These are phyloP conservation scores for Dascillus cervinus DNA, from an alignment of 2,888 invertebrate genomes.

Conservation along the genomic window DNA sequence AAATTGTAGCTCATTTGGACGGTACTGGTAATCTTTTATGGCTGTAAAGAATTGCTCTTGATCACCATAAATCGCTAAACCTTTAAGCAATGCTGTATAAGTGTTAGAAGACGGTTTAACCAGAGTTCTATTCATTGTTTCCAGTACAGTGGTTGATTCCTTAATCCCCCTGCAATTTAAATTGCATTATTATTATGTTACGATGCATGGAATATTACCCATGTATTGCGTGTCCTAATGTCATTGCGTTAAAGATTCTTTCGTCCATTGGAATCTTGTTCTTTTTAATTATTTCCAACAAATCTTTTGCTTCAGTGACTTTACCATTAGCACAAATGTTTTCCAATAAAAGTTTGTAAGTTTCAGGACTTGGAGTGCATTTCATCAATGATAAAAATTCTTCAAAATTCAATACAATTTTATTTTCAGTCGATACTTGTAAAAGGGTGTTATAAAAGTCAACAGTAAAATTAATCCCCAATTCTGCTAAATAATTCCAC, in stretches of 20 bases:
- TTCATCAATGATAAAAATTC: constrained; percentile 45
- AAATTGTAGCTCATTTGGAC: constrained; percentile 33
- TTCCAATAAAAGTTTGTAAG: constrained; percentile 51
- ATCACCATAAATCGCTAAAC: constrained; percentile 45
- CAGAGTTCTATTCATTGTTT: constrained; percentile 51
- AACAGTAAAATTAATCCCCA: constrained; percentile 41
- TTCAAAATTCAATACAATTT: constrained; percentile 39
- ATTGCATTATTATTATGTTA: neutral
- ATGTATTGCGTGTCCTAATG: constrained; percentile 51
- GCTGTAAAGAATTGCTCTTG: constrained; percentile 33
- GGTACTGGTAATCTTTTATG: constrained; percentile 24
- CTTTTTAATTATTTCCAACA: constrained; percentile 55
- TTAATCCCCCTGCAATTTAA: constrained; percentile 31
- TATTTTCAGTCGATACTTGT: constrained; percentile 52
- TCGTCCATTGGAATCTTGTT: constrained; percentile 48
- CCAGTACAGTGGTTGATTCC: constrained; percentile 45
- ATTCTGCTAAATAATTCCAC: constrained; percentile 47
- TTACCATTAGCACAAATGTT: constrained; percentile 52
- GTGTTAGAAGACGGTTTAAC: constrained; percentile 45
- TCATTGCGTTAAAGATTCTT: constrained; percentile 51
- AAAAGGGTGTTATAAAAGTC: constrained; percentile 52
- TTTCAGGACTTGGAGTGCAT: constrained; percentile 44
- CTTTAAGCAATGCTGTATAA: constrained; percentile 44
- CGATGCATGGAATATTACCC: constrained; percentile 36
- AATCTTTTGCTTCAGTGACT: constrained; percentile 47